These are phyloP conservation scores for Arenaria interpres DNA, from an alignment of 2,113 vertebrate species.

Conservation along the genomic window DNA sequence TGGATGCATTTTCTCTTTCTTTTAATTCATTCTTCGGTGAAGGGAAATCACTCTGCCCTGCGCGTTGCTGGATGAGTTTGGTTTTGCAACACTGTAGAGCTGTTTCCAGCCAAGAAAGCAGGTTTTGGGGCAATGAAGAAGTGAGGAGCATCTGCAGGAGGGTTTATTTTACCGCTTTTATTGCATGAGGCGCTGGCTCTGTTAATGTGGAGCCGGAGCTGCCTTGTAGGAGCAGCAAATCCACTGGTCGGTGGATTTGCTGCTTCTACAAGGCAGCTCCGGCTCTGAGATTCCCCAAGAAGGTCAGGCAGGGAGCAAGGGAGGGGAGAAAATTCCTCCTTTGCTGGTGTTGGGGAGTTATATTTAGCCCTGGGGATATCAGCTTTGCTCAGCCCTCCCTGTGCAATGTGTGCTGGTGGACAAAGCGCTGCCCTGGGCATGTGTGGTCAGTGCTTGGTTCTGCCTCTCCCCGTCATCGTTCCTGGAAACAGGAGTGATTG, in stretches of 20 bases:
- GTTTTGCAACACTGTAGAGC: background rate
- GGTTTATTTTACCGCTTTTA: background rate
- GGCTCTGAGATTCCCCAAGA: constrained; percentile 62
- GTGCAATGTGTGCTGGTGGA: background rate
- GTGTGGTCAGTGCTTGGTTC: background rate
- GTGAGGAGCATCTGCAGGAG: background rate
- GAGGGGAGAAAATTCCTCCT: constrained; percentile 62
- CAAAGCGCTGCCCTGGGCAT: background rate
- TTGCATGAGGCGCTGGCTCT: background rate
- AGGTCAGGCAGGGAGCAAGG: constrained; percentile 58
- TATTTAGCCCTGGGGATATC: constrained; percentile 56
- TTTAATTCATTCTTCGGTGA: too few species aligned
- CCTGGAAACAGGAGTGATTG: background rate
- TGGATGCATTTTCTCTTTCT: background rate
- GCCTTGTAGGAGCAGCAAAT: background rate
- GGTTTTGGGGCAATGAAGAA: background rate
- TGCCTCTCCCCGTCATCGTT: accelerated
- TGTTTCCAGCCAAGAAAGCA: background rate
- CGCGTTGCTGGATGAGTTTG: background rate
- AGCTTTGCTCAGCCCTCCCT: background rate
- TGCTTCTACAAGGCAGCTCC: constrained; percentile 40
- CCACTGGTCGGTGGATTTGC: background rate
- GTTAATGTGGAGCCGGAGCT: background rate
- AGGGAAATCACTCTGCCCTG: background rate
- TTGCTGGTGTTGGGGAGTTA: constrained; percentile 23